Evolutionary conservation across 2,888 invertebrate genomes (phyloP).

Genomic region (Agrotis puta): DNA sequence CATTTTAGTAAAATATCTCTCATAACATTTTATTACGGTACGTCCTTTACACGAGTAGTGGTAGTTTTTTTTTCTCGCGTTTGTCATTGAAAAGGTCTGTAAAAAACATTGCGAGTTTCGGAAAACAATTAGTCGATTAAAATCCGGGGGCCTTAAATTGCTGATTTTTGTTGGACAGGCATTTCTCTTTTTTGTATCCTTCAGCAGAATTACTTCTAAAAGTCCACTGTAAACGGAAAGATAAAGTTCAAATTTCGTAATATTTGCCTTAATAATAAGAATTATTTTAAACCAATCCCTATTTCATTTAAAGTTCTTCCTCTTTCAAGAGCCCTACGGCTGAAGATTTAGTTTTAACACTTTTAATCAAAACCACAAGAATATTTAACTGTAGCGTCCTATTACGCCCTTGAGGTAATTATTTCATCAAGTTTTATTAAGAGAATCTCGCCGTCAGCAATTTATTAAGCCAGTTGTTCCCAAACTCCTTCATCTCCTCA

Average conservation of each 20-base stretch:
- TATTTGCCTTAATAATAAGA: neutral
- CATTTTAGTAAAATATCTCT: no score
- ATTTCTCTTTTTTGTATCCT: no score
- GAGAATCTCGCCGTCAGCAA: slow-evolving; percentile 26
- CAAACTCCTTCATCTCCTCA: no score
- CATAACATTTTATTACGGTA: no score
- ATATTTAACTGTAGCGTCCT: slow-evolving; percentile 25
- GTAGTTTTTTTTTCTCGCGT: no score
- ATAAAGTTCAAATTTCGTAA: neutral
- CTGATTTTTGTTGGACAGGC: no score
- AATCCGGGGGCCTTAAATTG: no score
- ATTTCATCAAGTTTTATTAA: slow-evolving; percentile 31
- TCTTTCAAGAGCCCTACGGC: neutral
- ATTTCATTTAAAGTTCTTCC: neutral
- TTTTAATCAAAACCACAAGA: neutral
- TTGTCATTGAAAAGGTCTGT: no score
- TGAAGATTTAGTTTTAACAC: neutral
- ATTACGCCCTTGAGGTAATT: slow-evolving; percentile 16
- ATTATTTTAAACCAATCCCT: neutral
- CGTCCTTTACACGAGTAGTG: no score
- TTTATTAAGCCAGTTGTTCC: neutral
- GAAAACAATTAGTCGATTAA: no score
- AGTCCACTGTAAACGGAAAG: neutral
- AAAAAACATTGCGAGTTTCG: no score
- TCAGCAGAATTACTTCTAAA: neutral